phyloP scores from a whole-genome alignment of 2,888 invertebrate species.

The Eueremaeus valkanovi region DNA sequence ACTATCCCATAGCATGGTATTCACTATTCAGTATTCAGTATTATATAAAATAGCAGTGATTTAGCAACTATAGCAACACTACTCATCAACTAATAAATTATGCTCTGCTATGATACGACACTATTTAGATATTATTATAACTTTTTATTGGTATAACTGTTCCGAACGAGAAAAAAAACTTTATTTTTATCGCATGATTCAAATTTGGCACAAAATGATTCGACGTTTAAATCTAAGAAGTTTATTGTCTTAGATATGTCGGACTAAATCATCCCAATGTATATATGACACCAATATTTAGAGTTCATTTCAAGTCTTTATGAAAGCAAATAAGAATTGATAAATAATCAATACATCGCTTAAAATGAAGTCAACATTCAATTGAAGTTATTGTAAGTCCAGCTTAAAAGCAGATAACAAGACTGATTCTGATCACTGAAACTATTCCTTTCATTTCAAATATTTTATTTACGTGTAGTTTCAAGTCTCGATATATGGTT shows the following conservation, averaged over 20 bases:
- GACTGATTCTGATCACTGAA: no score
- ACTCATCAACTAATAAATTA: background rate
- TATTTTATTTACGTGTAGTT: no score
- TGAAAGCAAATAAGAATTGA: no score
- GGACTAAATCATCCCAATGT: background rate
- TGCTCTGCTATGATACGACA: constrained; percentile 16
- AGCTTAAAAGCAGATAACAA: no score
- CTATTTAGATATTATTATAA: background rate
- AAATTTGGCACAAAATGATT: background rate
- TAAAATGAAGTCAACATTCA: no score
- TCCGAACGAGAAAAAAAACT: background rate
- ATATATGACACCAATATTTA: no score
- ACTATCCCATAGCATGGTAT: background rate
- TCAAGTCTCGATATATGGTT: no score
- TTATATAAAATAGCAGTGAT: background rate
- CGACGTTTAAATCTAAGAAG: constrained; percentile 11
- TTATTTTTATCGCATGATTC: constrained; percentile 15
- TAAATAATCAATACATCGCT: no score
- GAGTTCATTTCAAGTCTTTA: no score
- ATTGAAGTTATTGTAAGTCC: no score
- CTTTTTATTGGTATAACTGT: background rate
- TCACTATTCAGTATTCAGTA: no score
- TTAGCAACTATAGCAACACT: background rate
- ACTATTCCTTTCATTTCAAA: no score
- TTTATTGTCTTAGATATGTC: background rate